A percentile compares a stretch with the other conserved stretches of the same genome.
Evolutionary conservation across 2,888 invertebrate species (phyloP).

Genomic region (Mythimna albipuncta): DNA sequence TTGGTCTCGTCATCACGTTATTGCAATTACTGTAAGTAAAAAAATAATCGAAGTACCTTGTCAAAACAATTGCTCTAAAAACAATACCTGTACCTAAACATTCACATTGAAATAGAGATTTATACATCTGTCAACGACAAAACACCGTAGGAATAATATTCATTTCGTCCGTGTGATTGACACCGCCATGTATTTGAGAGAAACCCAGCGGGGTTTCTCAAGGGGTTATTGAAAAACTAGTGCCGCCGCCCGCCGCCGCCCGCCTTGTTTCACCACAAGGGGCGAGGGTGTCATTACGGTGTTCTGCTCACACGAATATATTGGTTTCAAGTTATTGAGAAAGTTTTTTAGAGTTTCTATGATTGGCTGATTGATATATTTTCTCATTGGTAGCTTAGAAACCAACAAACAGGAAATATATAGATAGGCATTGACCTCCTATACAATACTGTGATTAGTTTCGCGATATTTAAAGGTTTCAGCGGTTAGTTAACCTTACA

Average conservation of each 20-base stretch:
- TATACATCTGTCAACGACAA: conserved; percentile 67
- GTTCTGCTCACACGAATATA: conserved; percentile 34
- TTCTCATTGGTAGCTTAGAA: not conserved
- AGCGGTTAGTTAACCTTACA: not conserved
- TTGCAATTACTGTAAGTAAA: conserved; percentile 11
- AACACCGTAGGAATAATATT: conserved; percentile 60
- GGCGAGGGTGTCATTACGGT: conserved; percentile 68
- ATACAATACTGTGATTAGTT: not conserved
- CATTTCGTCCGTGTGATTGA: conserved; percentile 68
- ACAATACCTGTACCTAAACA: conserved; percentile 52
- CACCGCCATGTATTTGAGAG: conserved; percentile 81
- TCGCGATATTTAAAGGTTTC: not conserved
- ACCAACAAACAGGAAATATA: not conserved
- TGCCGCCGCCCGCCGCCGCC: conserved; percentile 68
- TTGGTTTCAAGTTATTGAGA: conserved; percentile 46
- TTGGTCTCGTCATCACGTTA: not conserved
- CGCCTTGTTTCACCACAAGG: conserved; percentile 84
- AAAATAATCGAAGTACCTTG: conserved; percentile 16
- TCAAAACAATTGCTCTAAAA: conserved; percentile 24
- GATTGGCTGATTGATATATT: not conserved
- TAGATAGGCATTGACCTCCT: not conserved
- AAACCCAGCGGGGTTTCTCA: conserved; percentile 83
- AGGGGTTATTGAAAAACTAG: conserved; percentile 86
- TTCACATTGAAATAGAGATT: conserved; percentile 54
- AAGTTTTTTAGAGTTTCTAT: conserved; percentile 17